Conservation (phyloP, 1,140 invertebrate species). For the Brachionus rotundiformis region DNA sequence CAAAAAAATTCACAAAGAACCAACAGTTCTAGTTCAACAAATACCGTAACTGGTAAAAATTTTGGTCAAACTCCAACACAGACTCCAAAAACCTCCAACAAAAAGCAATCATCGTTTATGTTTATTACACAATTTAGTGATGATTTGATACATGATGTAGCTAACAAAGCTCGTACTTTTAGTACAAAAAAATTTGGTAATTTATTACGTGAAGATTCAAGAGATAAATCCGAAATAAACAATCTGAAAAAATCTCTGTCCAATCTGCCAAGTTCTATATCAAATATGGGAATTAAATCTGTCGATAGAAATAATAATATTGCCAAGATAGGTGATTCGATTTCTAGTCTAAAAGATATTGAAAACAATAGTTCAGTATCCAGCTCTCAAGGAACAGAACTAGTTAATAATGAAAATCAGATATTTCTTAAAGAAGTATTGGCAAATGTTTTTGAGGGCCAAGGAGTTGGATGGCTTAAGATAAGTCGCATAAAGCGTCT, state of each 20-base stretch:
- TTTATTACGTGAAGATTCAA: not conserved
- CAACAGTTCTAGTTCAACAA: slow-evolving; percentile 19
- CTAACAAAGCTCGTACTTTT: slow-evolving; percentile 7
- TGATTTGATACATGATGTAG: slow-evolving; percentile 36
- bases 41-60: slow-evolving; percentile 23
- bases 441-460: slow-evolving; percentile 85
- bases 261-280: not conserved
- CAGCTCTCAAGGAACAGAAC: slow-evolving; percentile 8
- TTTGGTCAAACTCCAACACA: not conserved
- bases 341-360: not conserved
- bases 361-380: not conserved
- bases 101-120: slow-evolving; percentile 31
- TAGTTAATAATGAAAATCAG: slow-evolving; percentile 68
- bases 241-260: not conserved
- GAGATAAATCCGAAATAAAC: not conserved
- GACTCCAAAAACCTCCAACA: slow-evolving; percentile 1
- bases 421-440: slow-evolving; percentile 74
- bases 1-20: not conserved
- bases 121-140: slow-evolving; percentile 35
- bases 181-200: not conserved
- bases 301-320: slow-evolving; percentile 26
- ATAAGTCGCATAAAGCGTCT: slow-evolving; percentile 88
- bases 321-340: not conserved
- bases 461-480: slow-evolving; percentile 95
- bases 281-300: not conserved